Base-by-base conservation (phyloP, 1,140 invertebrate species). In the Colletes gigas region DNA sequence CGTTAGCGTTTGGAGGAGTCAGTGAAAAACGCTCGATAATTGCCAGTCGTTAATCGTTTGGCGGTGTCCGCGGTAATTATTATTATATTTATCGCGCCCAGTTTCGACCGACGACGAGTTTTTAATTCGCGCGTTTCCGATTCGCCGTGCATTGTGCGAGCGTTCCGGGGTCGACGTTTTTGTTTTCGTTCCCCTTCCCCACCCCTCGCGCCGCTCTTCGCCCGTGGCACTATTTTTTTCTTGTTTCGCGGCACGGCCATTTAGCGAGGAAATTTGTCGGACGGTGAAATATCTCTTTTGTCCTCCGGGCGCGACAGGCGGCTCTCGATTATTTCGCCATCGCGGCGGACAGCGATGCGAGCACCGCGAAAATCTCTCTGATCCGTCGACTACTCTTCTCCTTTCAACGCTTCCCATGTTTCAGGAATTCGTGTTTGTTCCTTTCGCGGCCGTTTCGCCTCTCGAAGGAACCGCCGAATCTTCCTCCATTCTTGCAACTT, bases 241-340 rank as follows among this genome's bases (percentile, higher is more conserved):
- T 55, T 39, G 54, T 55, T 65, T 55, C 62, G 17, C 55, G 30
- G 80, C 62, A 71, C 67, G 67, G 67, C 83, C 84, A 85, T 86
- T 86, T 86, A 86, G 76, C 84, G 84, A 76, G 84, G 76, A 83
- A 86, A 86, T 86, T 86, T 86, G 84, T 86, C 84, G 84, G 84
- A 86, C 72, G 81, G 81, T 85, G 83, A 86, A 86, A 86, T 86
- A 86, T 85, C 84, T 86, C 85, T 86, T 86, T 86, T 83, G 84
- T 86, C 39, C 59, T 63, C 57, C 76, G 81, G 30, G 69, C 75
- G 84, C 81, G 85, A 86, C 85, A 85, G 84, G 71, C 85, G 67
- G 81, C 82, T 83, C 76, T 86, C 84, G 85, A 86, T 85, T 86
- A 86, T 86, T 86, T 86, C 68, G 59, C 84, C 81, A 86, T 86